Percentiles rank a stretch among this genome's conserved stretches.
Evolutionary conservation across 2,888 invertebrate genomes (phyloP).

Genomic region (Macaria liturata): DNA sequence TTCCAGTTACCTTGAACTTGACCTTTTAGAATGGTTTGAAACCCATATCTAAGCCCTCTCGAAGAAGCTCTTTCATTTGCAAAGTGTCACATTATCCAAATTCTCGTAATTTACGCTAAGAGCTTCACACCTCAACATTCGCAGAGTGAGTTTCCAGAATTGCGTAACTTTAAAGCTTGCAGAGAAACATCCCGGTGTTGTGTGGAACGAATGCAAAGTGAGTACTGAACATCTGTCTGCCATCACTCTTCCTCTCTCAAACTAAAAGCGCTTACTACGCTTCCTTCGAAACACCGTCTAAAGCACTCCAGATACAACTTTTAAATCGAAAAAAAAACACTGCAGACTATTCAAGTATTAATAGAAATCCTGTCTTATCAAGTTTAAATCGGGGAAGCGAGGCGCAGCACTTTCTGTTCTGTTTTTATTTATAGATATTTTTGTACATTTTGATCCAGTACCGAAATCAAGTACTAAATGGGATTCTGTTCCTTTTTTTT

Average conservation of each 20-base stretch:
- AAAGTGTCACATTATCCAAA: too few relatives aligned
- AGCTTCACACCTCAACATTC: too few relatives aligned
- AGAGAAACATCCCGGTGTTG: slow-evolving; percentile 6
- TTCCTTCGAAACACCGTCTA: slow-evolving; percentile 8
- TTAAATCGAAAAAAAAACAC: slow-evolving; percentile 34
- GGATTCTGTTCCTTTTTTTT: too few relatives aligned
- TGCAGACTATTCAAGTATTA: slow-evolving; percentile 20
- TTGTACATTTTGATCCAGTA: too few relatives aligned
- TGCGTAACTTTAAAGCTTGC: slow-evolving; percentile 14
- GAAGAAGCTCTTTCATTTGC: too few relatives aligned
- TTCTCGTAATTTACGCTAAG: too few relatives aligned
- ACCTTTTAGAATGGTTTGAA: too few relatives aligned
- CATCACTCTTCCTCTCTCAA: slow-evolving; percentile 17
- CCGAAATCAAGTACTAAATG: too few relatives aligned
- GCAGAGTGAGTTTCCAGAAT: slow-evolving; percentile 15
- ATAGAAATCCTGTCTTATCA: slow-evolving; percentile 13
- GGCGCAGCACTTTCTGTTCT: neutral
- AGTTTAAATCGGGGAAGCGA: slow-evolving; percentile 8
- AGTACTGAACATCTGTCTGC: slow-evolving; percentile 7
- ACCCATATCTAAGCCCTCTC: too few relatives aligned
- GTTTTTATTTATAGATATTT: too few relatives aligned
- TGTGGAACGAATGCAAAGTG: slow-evolving; percentile 16
- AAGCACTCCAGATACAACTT: slow-evolving; percentile 33
- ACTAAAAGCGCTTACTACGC: slow-evolving; percentile 18
- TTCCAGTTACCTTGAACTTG: too few relatives aligned